Evolutionary conservation across 1,140 invertebrate species (phyloP).

Genomic region (Pseudomyrmex dendroicus): DNA sequence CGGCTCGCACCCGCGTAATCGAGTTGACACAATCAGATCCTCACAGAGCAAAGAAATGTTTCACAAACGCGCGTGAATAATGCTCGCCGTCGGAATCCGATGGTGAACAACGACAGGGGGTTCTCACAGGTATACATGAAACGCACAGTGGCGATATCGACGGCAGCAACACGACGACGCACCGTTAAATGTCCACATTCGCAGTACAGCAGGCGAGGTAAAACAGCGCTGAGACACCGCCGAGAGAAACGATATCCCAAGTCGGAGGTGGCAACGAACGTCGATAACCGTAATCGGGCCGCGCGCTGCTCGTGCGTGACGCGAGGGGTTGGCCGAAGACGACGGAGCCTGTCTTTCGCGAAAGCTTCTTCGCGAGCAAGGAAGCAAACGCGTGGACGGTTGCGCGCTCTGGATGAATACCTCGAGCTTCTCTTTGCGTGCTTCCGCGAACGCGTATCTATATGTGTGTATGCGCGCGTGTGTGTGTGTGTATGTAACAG

Average conservation of each 20-base stretch:
- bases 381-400: conserved; percentile 14
- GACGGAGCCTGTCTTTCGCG: conserved; percentile 33
- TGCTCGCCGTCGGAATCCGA: conserved; percentile 44
- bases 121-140: conserved; percentile 50
- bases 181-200: conserved; percentile 70
- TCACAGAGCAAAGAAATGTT: conserved; percentile 34
- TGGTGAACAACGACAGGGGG: not conserved
- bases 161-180: conserved; percentile 31
- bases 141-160: conserved; percentile 67
- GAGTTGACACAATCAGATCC: conserved; percentile 47
- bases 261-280: conserved; percentile 8
- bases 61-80: conserved; percentile 59
- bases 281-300: conserved; percentile 4
- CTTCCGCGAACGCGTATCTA: not conserved
- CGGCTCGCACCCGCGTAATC: conserved; percentile 22
- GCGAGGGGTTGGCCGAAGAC: conserved; percentile 42
- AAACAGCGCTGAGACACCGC: not conserved
- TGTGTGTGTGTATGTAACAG: too few species aligned
- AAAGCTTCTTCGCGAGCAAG: not conserved
- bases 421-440: not conserved
- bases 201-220: conserved; percentile 50
- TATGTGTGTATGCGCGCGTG: too few species aligned
- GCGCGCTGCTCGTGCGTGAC: conserved; percentile 25
- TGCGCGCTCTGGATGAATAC: conserved; percentile 22
- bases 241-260: not conserved